A percentile compares a stretch with the other conserved stretches of the same genome.
These are phyloP conservation scores for Mohoua ochrocephala DNA, from an alignment of 2,113 vertebrate genomes.

Conservation along the genomic window DNA sequence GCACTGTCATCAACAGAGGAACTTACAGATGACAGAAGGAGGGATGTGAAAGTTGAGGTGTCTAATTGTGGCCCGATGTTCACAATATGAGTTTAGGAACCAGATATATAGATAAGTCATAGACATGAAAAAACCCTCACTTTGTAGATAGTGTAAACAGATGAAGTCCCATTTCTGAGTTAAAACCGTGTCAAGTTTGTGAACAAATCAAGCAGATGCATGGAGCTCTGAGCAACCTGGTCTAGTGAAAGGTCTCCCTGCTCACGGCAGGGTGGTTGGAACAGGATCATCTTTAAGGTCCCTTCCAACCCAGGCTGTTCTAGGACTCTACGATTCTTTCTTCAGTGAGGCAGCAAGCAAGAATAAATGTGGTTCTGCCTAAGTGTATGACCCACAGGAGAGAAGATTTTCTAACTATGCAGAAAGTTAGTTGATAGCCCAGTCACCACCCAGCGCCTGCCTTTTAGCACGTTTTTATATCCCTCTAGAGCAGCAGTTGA, in stretches of 20 bases:
- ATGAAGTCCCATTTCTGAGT: neutral
- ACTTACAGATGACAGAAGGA: neutral
- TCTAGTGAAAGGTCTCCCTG: neutral
- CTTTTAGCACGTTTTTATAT: neutral
- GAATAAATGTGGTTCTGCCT: neutral
- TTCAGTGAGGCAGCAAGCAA: neutral
- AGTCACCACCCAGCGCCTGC: neutral
- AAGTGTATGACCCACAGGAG: neutral
- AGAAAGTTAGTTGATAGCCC: neutral
- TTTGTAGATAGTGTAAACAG: neutral
- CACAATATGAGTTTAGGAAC: neutral
- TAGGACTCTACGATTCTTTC: rapidly evolving
- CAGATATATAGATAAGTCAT: neutral
- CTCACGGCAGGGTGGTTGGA: neutral
- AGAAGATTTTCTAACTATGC: neutral
- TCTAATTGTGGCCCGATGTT: neutral
- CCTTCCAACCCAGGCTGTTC: neutral
- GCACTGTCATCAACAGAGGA: neutral
- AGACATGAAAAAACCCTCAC: neutral
- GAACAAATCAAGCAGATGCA: neutral
- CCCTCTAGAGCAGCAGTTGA: neutral
- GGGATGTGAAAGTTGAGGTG: neutral
- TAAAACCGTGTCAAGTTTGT: neutral
- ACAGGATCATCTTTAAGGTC: neutral
- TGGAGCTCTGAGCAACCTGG: neutral